A percentile compares a stretch with the other conserved stretches of the same genome.
phyloP scores from a whole-genome alignment of 2,888 invertebrate species.

The Papilio gigon region DNA sequence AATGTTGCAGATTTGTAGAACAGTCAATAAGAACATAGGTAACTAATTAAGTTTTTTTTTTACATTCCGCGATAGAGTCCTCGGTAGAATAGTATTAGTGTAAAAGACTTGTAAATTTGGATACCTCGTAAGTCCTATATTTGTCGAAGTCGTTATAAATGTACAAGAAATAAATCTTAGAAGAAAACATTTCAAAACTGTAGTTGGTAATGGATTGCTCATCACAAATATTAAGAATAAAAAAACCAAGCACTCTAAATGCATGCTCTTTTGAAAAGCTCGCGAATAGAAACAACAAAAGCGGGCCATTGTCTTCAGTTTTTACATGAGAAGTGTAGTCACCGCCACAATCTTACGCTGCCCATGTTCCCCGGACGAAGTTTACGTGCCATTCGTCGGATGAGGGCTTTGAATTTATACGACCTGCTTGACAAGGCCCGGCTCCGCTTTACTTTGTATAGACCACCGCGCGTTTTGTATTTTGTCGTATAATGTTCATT shows the following conservation, averaged over 20 bases:
- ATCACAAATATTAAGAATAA: conserved; percentile 16
- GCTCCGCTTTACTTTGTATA: conserved; percentile 54
- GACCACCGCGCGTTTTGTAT: conserved; percentile 47
- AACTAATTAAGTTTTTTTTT: too few species aligned
- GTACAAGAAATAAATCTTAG: background rate
- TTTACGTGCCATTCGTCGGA: conserved; percentile 56
- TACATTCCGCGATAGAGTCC: too few species aligned
- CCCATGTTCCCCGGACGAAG: conserved; percentile 52
- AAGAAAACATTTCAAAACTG: conserved; percentile 1
- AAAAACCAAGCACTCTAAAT: conserved; percentile 20
- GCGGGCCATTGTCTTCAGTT: conserved; percentile 32
- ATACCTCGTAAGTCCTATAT: background rate
- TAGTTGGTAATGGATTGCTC: conserved; percentile 22
- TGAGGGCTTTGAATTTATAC: conserved; percentile 67
- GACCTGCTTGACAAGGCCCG: conserved; percentile 62
- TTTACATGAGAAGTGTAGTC: conserved; percentile 33
- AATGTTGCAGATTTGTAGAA: too few species aligned
- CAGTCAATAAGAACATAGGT: too few species aligned
- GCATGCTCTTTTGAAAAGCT: conserved; percentile 26
- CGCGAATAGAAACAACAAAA: conserved; percentile 28
- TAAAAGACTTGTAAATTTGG: too few species aligned
- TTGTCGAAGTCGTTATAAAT: conserved; percentile 1
- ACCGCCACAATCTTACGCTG: conserved; percentile 42
- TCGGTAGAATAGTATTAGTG: too few species aligned
- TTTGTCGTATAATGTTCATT: conserved; percentile 45